Percentiles rank a stretch among this genome's conserved stretches.
phyloP scores from a whole-genome alignment of 1,140 invertebrate species.

The Dinoponera quadriceps region DNA sequence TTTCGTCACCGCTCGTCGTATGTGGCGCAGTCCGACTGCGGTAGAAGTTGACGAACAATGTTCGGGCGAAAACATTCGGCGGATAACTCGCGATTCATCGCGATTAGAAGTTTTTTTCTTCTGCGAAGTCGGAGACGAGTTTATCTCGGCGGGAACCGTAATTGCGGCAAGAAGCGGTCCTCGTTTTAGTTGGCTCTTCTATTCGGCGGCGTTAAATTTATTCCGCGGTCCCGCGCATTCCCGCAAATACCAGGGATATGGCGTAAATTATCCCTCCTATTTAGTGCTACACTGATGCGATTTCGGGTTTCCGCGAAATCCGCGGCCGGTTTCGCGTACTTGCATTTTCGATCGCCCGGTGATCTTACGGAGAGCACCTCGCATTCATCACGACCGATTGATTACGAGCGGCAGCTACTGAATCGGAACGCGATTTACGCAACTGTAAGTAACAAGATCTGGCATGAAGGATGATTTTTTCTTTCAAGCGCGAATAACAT shows the following conservation, averaged over 20 bases:
- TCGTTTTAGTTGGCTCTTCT: constrained; percentile 40
- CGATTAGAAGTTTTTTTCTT: constrained; percentile 16
- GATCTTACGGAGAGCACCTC: constrained; percentile 38
- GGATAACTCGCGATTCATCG: constrained; percentile 22
- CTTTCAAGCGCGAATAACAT: neutral
- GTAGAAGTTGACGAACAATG: neutral
- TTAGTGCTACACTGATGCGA: neutral
- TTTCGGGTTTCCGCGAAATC: constrained; percentile 58
- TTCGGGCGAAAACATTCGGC: constrained; percentile 18
- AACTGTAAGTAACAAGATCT: neutral
- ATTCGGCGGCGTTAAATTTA: constrained; percentile 41
- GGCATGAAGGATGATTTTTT: neutral
- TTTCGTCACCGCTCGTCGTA: neutral
- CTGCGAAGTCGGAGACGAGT: neutral
- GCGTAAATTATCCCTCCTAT: constrained; percentile 48
- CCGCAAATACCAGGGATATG: constrained; percentile 14
- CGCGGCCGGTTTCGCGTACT: constrained; percentile 32
- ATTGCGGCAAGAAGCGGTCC: constrained; percentile 36
- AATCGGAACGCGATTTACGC: neutral
- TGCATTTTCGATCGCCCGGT: constrained; percentile 26
- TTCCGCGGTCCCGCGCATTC: constrained; percentile 8
- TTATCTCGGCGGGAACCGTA: constrained; percentile 18
- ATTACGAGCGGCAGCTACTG: neutral
- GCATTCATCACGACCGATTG: constrained; percentile 12
- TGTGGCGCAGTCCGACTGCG: neutral